Base-by-base conservation (phyloP, 2,888 invertebrate species). In the Drosophila lutescens region DNA sequence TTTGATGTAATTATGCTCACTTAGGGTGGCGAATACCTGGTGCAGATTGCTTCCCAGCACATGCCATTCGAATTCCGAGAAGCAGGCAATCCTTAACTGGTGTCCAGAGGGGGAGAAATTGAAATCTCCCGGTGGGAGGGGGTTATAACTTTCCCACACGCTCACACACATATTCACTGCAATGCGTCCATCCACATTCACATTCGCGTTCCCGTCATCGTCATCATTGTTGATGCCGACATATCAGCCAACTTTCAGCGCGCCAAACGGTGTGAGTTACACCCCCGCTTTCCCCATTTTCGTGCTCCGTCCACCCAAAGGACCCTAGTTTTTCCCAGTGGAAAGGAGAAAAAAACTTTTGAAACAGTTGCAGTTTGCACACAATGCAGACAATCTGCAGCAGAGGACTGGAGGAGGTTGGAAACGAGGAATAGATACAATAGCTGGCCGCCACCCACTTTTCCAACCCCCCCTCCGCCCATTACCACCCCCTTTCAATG, bases 301-400 rank as follows among this genome's bases (percentile, higher is more conserved):
- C 50, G 40, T 13, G n/a, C 7, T 10, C 20, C 20, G 2, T 26
- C 49, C 51, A 47, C 63, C 49, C 43, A 34, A 40, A 58, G 62
- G 62, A 62, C 40, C 34, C 34, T 20, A 7, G 43, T 43, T 55
- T 32, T 49, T 60, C 60, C 47, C 40, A 20, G 15, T 34, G 60
- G 62, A 8, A 36, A 9, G 47, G 49, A 60, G 61, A 36, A 38
- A 69, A 58, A 70, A 81, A 81, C 72, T 83, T 83, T 83, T 79
- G 81, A 79, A 86, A 83, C 86, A 86, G 83, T 83, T 86, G 84
- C 83, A 83, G 79, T 77, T 80, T 70, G 77, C 72, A 80, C 75
- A 82, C 83, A 82, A 82, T 81, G 78, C 70, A 60, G 70, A 53
- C 72, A 71, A 71, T 71, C 66, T 53, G 66, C 65, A 38, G 43